Evolutionary conservation across 2,113 vertebrate species (phyloP), one percentile per base, ranked within the genome.

Genomic region (Coturnix japonica): DNA sequence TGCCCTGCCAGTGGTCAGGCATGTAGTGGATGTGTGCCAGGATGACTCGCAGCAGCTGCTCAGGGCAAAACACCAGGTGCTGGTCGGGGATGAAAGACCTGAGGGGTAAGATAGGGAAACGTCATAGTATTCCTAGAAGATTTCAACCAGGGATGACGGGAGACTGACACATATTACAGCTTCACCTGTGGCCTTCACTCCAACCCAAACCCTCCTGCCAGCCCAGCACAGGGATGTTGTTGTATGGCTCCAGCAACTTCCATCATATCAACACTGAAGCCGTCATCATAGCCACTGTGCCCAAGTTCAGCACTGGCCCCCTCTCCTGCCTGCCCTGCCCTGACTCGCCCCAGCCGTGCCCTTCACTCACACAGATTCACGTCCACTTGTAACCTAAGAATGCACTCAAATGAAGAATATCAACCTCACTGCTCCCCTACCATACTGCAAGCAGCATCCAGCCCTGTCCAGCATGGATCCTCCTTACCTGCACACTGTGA

Each of bases 1-100:
- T 99, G 94, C 99, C 99, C 97, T 99, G 99, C 99, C 99, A 99
- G 97, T 99, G 99, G 97, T 99, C 99, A 51, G 99, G 99, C 99
- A 99, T 99, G 97, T 99, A 99, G 96, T 99, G 99, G 92, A 99
- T 99, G 83, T 99, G 98, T 6, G 99, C 99, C 91, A 99, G 97
- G 91, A 99, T 99, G 88, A 99, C 98, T 41, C 98, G 98, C 65
- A 99, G 97, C 95, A 99, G 98, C 98, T 99, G 99, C 96, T 99
- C 99, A 21, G 99, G 99, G 93, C 99, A 99, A 96, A 99, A 99
- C 81, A 99, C 99, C 98, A 99, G 97, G 97, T 99, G 98, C 96
- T 99, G 98, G 96, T 99, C 99, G 2, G 99, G 99, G 93, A 99
- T 99, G 95, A 99, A 99, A 39, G 99, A 99, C 96, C 99, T 99